A percentile compares a stretch with the other conserved stretches of the same genome.
These are phyloP conservation scores for Rhabdornis inornatus DNA, from an alignment of 2,113 vertebrate species.

Conservation along the genomic window DNA sequence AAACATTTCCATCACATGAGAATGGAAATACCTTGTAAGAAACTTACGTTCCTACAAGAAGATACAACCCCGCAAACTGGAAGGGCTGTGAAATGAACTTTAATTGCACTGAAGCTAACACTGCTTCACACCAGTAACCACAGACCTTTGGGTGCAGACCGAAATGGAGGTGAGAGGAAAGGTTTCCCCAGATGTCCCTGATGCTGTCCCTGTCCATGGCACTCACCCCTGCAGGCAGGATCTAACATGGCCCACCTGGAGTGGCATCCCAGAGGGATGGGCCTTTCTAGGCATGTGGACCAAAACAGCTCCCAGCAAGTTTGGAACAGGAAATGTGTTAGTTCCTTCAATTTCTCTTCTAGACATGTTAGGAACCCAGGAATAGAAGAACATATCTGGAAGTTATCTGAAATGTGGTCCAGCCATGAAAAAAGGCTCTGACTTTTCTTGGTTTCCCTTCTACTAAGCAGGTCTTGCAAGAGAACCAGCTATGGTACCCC, in stretches of 20 bases:
- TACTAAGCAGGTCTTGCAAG: background rate
- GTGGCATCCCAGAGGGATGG: background rate
- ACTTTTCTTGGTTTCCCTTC: background rate
- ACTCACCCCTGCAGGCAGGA: background rate
- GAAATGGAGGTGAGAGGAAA: background rate
- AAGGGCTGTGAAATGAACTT: background rate
- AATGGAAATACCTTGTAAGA: background rate
- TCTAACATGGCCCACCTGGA: fast-evolving
- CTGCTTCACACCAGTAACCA: background rate
- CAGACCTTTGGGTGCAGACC: background rate
- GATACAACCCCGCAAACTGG: background rate
- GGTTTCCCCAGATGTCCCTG: background rate
- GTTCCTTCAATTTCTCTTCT: background rate
- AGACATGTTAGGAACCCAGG: background rate
- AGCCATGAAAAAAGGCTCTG: background rate
- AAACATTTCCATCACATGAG: background rate
- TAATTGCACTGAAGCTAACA: background rate
- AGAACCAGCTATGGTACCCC: background rate
- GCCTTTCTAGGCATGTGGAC: background rate
- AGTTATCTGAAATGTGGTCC: background rate
- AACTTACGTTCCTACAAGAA: background rate
- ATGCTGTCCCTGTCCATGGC: background rate
- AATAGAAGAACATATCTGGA: background rate
- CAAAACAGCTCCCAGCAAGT: background rate
- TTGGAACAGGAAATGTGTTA: background rate